Percentiles rank a stretch among this genome's conserved stretches.
phyloP scores from a whole-genome alignment of 2,113 vertebrate species.

The Uria lomvia region DNA sequence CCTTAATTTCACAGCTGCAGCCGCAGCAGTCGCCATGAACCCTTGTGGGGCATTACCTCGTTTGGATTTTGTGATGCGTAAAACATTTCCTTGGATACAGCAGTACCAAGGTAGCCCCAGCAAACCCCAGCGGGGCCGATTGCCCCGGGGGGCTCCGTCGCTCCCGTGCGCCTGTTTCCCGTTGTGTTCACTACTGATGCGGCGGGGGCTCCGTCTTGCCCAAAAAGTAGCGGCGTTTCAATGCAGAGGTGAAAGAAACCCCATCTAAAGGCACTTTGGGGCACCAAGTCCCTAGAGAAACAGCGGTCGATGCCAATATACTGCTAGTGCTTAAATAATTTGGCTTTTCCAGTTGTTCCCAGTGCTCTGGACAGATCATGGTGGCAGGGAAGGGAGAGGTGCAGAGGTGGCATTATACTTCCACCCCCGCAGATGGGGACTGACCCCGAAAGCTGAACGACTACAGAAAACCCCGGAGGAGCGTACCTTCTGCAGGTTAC shows the following conservation, averaged over 20 bases:
- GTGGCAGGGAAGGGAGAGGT: background rate
- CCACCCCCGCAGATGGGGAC: background rate
- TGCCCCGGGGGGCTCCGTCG: fast-evolving
- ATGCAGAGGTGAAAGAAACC: background rate
- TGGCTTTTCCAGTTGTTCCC: background rate
- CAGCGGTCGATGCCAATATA: background rate
- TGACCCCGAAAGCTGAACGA: background rate
- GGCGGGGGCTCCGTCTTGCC: fast-evolving
- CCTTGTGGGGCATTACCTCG: background rate
- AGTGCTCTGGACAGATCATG: background rate
- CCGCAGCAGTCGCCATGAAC: fast-evolving
- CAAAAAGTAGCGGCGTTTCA: fast-evolving
- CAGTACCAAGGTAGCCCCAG: fast-evolving
- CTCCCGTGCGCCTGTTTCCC: background rate
- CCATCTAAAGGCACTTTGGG: background rate
- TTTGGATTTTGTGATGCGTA: background rate
- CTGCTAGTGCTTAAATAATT: background rate
- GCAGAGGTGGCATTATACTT: background rate
- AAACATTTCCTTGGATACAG: background rate
- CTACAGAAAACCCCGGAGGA: background rate
- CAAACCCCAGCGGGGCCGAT: fast-evolving
- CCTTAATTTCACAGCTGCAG: fast-evolving
- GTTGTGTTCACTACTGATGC: fast-evolving
- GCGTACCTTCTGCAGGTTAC: fast-evolving
- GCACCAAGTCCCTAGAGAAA: background rate